These are phyloP conservation scores for Catharus minimus DNA, from an alignment of 2,113 vertebrate genomes.

Conservation along the genomic window DNA sequence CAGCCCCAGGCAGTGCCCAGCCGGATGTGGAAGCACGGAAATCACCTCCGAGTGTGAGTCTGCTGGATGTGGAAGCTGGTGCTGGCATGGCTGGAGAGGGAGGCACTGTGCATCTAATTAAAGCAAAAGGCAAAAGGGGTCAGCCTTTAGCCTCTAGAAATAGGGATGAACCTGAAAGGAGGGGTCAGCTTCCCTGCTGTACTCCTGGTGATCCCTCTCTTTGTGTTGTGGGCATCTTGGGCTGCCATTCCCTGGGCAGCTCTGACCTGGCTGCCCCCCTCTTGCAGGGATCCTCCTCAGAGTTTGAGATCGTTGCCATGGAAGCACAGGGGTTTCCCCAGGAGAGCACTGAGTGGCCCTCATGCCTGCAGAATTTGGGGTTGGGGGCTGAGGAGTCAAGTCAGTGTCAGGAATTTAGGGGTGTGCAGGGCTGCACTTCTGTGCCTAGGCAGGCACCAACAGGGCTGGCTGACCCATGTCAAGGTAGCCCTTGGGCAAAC, in stretches of 20 bases:
- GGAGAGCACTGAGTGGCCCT: constrained; percentile 73
- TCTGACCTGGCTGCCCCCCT: background rate
- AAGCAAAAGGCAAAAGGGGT: background rate
- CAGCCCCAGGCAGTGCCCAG: background rate
- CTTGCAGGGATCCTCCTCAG: constrained; percentile 83
- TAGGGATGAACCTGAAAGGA: background rate
- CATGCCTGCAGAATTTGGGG: background rate
- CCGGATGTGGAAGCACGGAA: constrained; percentile 27
- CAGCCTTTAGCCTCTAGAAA: background rate
- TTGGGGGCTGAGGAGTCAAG: rapidly evolving
- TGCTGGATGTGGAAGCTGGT: background rate
- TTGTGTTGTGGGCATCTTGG: rapidly evolving
- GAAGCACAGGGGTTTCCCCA: constrained; percentile 72
- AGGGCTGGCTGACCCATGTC: background rate
- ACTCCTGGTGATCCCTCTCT: background rate
- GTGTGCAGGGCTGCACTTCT: background rate
- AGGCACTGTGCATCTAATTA: background rate
- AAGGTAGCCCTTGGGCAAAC: background rate
- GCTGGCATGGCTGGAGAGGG: background rate
- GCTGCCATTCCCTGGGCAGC: background rate
- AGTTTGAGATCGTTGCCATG: constrained; percentile 83
- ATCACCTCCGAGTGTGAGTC: constrained; percentile 73
- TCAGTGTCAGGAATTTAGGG: rapidly evolving
- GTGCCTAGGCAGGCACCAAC: background rate
- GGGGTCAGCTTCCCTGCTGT: background rate